These are phyloP conservation scores for Pygocentrus nattereri DNA, from an alignment of 2,797 vertebrate species.

Conservation along the genomic window DNA sequence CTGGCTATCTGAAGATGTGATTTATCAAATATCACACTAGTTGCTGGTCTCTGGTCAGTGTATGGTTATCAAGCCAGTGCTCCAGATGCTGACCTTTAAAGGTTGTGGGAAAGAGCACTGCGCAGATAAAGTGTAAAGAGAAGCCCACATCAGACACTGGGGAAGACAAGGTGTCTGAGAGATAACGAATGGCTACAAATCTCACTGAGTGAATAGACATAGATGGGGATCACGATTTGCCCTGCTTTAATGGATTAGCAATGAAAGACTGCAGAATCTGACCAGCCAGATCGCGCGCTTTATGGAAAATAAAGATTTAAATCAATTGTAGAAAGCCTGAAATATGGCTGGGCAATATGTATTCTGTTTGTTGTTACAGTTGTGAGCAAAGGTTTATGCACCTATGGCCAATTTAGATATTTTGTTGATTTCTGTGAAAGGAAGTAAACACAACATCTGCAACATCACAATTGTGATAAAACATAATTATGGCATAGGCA, in stretches of 20 bases:
- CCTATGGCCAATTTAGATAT: no score
- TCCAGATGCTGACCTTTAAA: constrained; percentile 49
- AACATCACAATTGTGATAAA: no score
- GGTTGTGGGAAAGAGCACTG: constrained; percentile 37
- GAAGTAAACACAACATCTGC: no score
- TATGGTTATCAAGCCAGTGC: constrained; percentile 32
- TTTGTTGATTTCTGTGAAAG: no score
- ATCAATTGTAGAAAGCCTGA: neutral
- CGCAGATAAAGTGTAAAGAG: constrained; percentile 36
- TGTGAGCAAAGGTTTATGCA: no score
- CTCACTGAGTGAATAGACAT: neutral
- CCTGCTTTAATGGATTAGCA: neutral
- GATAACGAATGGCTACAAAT: constrained; percentile 36
- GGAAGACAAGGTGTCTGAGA: constrained; percentile 48
- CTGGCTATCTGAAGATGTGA: constrained; percentile 37
- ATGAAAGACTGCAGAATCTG: neutral
- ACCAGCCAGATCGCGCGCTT: no score
- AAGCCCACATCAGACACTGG: constrained; percentile 23
- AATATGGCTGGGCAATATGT: no score
- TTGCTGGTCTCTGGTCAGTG: constrained; percentile 43
- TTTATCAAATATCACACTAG: constrained; percentile 40
- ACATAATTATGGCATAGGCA: no score
- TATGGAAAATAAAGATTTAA: neutral
- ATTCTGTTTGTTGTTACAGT: no score
- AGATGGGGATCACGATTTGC: neutral